Base-by-base conservation (phyloP, 2,888 invertebrate genomes). In the Apodemia hepburni region DNA sequence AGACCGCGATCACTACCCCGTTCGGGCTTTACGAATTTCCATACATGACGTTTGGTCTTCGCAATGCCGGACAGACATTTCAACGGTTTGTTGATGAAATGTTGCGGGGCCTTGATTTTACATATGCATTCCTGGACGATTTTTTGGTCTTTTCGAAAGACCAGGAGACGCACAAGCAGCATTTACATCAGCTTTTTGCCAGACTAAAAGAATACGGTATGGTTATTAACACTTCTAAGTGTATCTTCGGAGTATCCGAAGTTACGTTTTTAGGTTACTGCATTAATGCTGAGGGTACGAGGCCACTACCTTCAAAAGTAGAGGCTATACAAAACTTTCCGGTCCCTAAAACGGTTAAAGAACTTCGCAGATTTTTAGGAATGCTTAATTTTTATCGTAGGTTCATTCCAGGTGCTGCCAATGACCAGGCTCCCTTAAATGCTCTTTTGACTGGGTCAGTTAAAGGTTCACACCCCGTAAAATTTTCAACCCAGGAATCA, bases 201-300 rank as follows among this genome's bases (percentile, higher is more conserved):
- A 51, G 51, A 3, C 12, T 51, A 6, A 51, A 18, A 2, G 51
- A 51, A 51, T 51, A 51, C 51, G 51, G 51, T 22, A 51, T 51
- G 51, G 51, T 51, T 7, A 22, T 22, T 5, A 51, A 51, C 12
- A 51, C 51, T 11, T 11, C 22, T 3, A 22, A 51, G 18, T 51
- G 51, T 3, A 51, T 51, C 9, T 51, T 51, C 11, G 18, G 51
- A 22, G 18, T 22, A 22, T 7, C 51, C 11, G 51, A 51, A 60
- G 65, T 77, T 3, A 62, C 62, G 2, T 77, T 74, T 61, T 64
- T 77, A 8, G 76, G 75, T 4, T 71, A 72, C 22, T 12, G 58
- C 49, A 51, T 7, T 61, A 75, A n/a, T 60, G 65, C 11, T 17
- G 57, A 68, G 1, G 73, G 73, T 15, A 70, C 68, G 4, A 17